phyloP scores from a whole-genome alignment of 2,888 invertebrate genomes.

The Cerastis rubricosa region DNA sequence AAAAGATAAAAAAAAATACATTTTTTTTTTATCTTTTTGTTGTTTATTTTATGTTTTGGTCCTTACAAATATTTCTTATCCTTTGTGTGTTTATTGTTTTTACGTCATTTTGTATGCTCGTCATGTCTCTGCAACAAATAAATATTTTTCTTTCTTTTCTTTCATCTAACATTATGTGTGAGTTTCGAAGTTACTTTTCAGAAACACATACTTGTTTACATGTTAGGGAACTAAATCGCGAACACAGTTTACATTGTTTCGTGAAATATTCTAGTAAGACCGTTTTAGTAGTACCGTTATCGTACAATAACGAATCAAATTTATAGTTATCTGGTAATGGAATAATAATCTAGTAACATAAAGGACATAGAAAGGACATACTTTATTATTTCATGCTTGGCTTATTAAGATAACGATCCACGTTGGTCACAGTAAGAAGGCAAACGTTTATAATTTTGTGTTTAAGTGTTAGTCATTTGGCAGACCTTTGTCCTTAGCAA shows the following conservation, averaged over 20 bases:
- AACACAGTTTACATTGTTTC: background rate
- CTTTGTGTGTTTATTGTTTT: too few species aligned
- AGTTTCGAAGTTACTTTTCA: background rate
- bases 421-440: background rate
- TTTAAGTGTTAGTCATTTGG: background rate
- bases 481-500: background rate
- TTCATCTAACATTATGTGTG: too few species aligned
- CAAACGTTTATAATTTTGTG: background rate
- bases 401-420: constrained; percentile 12
- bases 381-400: constrained; percentile 21
- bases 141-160: too few species aligned
- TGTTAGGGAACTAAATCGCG: background rate
- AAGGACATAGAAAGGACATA: constrained; percentile 40
- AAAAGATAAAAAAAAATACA: too few species aligned
- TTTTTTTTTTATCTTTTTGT: too few species aligned
- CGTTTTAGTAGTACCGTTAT: too few species aligned
- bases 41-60: too few species aligned
- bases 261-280: too few species aligned
- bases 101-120: too few species aligned
- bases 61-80: too few species aligned
- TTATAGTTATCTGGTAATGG: constrained; percentile 24
- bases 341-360: background rate
- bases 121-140: too few species aligned
- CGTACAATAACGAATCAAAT: constrained; percentile 21
- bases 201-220: background rate